Evolutionary conservation across 2,797 vertebrate species (phyloP), one percentile per base, ranked within the genome.

Genomic region (Oreochromis mossambicus): DNA sequence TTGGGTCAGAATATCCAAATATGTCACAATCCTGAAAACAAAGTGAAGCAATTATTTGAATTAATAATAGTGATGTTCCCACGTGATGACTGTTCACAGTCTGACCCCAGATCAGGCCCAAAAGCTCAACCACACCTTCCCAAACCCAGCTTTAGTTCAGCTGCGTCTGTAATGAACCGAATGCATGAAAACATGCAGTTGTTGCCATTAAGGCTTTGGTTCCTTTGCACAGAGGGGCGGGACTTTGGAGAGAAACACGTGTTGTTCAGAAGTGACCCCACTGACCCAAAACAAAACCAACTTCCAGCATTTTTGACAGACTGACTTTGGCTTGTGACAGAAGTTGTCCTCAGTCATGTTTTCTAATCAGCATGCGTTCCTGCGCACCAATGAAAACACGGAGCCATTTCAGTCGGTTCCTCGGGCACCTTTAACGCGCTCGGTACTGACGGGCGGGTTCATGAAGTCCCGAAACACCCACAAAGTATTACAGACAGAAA

Each of bases 111-210:
- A 14, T 14, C 21, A 15, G 14, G 5, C 11, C 3, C 2, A 68
- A 8, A 0, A 0, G 36, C 7, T 17, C 5, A 2, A 17, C 8
- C 8, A 26, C 66, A 6, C 2, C 66, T 3, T 4, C 8, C 66
- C 14, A 26, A 26, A 46, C 1, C 38, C 66, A 70, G 0, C 66
- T 0, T 10, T 0, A 43, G 21, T 3, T 19, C 66, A 26, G 41
- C 21, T 17, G n/a, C n/a, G 2, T 24, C 3, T 24, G 14, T 17
- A 0, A 11, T 15, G 38, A 21, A 15, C 7, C 63, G 5, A 9
- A 14, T 5, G 61, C 34, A 36, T 38, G 61, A 66, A 38, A 58
- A 58, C 55, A 17, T 4, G 29, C 55, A 17, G 19, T 3, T 51
- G 1, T 51, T n/a, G 19, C 3, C 8, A 29, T 15, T 5, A 15